Base-by-base conservation (phyloP, 2,797 vertebrate genomes). In the Nothura maculosa region DNA sequence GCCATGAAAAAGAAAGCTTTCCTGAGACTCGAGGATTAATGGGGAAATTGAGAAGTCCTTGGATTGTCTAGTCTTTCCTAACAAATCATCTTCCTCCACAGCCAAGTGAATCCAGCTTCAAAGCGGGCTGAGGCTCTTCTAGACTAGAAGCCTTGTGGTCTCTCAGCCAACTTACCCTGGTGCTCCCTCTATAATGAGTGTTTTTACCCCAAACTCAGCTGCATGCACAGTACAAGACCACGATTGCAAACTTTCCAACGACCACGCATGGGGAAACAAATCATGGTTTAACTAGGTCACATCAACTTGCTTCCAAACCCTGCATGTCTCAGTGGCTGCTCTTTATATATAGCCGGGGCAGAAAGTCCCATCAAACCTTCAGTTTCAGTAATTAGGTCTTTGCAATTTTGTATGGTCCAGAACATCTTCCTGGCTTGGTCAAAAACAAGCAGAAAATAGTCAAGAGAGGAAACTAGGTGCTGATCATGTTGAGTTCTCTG, bases 21-120 rank as follows among this genome's bases (percentile, higher is more conserved):
- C 90, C 94, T 60, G 27, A 87, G 61, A 61, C 57, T 74, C 38
- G 22, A 58, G 72, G 30, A 82, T 82, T 87, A 87, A 85, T 11
- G 79, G 92, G 86, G 81, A 95, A 93, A 91, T 45, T 86, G 90
- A 96, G 78, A 81, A 90, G 47, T 6, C n/a, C 43, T 80, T 2
- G 1, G 68, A 89, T n/a, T 28, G 54, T 70, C 72, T 83, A 82
- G 48, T 47, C 45, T 77, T 90, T 96, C 93, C 75, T 62, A 70
- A 63, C 70, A 86, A 82, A 79, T 62, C 64, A 68, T 50, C 78
- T 63, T 72, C 50, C 28, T 25, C 17, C 13, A 19, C 0, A 3
- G 77, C 25, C 57, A 84, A 52, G 50, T 10, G 38, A 20, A 38
- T 27, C 32, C 28, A 69, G 2, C 0, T 32, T 48, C 34, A 69